phyloP scores from a whole-genome alignment of 2,113 vertebrate species.

The Epinephelus lanceolatus region DNA sequence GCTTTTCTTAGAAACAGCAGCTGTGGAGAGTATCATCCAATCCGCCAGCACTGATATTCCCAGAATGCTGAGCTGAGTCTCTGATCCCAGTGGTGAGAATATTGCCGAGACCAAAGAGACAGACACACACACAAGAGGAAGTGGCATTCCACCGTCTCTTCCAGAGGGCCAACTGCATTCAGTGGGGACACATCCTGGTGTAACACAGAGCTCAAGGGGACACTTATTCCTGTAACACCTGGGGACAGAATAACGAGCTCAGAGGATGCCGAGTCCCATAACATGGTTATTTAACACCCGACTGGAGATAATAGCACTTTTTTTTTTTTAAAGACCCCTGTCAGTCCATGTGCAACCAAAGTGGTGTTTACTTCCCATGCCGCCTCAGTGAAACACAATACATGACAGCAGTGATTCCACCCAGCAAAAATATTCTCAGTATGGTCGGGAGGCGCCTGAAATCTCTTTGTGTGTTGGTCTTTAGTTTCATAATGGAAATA shows the following conservation, averaged over 20 bases:
- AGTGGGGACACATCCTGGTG: conserved; percentile 62
- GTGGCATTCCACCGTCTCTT: conserved; percentile 72
- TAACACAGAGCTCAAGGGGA: conserved; percentile 67
- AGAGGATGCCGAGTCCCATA: conserved; percentile 66
- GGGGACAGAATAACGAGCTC: conserved; percentile 72
- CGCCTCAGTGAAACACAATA: conserved; percentile 30
- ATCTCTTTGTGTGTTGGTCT: background rate
- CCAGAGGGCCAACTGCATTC: conserved; percentile 55
- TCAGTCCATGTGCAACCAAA: conserved; percentile 46
- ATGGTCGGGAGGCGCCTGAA: background rate
- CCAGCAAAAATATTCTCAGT: conserved; percentile 20
- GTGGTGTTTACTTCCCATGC: conserved; percentile 49
- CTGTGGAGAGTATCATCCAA: conserved; percentile 77
- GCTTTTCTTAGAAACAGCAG: conserved; percentile 86
- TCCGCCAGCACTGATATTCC: conserved; percentile 74
- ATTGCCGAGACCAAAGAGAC: conserved; percentile 58
- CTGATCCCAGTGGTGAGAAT: conserved; percentile 70
- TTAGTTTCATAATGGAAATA: background rate
- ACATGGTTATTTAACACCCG: conserved; percentile 76
- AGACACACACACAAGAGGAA: conserved; percentile 49
- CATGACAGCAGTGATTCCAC: conserved; percentile 26
- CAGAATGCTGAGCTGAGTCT: conserved; percentile 75
- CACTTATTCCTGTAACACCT: conserved; percentile 72
- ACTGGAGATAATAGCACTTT: conserved; percentile 59
- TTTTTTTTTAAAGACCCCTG: conserved; percentile 13